phyloP scores from a whole-genome alignment of 2,113 vertebrate species.

The Aptenodytes patagonicus region DNA sequence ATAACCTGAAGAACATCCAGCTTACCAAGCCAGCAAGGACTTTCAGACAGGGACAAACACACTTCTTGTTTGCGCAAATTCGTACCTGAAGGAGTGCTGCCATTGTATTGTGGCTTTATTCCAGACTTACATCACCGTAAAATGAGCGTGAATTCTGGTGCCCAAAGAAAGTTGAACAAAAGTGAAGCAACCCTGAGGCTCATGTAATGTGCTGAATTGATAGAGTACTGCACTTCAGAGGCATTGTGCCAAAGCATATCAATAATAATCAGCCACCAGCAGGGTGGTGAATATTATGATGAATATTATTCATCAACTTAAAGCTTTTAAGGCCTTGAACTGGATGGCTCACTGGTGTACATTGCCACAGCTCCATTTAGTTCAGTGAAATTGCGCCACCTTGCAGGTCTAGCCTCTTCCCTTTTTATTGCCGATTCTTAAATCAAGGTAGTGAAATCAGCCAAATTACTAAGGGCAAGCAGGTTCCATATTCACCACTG shows the following conservation, averaged over 20 bases:
- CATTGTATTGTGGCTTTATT: neutral
- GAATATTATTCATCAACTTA: constrained; percentile 5
- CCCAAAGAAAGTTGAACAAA: neutral
- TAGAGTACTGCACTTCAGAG: neutral
- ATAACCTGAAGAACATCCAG: neutral
- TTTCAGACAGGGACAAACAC: neutral
- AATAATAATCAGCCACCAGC: constrained; percentile 13
- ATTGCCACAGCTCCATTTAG: neutral
- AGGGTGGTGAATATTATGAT: too few relatives aligned
- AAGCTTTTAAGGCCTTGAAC: neutral
- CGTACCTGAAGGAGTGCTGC: neutral
- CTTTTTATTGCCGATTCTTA: neutral
- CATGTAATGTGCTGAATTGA: neutral
- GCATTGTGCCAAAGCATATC: neutral
- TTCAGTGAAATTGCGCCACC: neutral
- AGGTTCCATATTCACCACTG: neutral
- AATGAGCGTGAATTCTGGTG: neutral
- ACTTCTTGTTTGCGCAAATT: neutral
- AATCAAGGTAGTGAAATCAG: neutral
- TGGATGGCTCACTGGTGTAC: neutral
- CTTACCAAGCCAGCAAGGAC: neutral
- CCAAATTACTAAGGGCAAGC: neutral
- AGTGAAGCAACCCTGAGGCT: neutral
- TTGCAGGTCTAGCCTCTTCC: neutral
- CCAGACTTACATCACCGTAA: neutral